A percentile compares a stretch with the other conserved stretches of the same genome.
Conservation (phyloP, 2,888 invertebrate genomes). For the Abscondita cerata region DNA sequence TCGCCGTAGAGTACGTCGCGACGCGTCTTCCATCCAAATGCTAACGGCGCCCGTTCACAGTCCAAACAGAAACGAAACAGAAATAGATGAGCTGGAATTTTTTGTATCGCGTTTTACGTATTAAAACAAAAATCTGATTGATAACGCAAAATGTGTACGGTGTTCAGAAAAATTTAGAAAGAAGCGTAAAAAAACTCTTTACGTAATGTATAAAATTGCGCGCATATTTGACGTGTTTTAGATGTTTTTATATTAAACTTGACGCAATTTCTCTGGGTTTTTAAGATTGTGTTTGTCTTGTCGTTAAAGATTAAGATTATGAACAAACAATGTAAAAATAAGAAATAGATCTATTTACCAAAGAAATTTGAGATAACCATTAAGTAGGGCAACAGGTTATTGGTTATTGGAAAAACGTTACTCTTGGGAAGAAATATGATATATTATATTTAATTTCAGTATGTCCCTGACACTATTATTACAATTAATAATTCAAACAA, state of each 20-base stretch:
- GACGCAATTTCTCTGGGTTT: too few species aligned
- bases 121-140: too few species aligned
- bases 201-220: too few species aligned
- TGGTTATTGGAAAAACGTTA: conserved; percentile 13
- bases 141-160: too few species aligned
- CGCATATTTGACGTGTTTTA: not conserved
- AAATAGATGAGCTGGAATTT: conserved; percentile 37
- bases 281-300: too few species aligned
- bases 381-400: conserved; percentile 21
- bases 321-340: not conserved
- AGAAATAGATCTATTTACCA: not conserved
- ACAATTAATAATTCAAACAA: not conserved
- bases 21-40: conserved; percentile 21
- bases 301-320: not conserved
- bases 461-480: conserved; percentile 12
- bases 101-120: conserved; percentile 19
- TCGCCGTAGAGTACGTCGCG: not conserved
- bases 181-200: too few species aligned
- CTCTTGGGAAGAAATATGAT: conserved; percentile 10
- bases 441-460: conserved; percentile 12
- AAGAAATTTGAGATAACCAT: conserved; percentile 6
- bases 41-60: conserved; percentile 27
- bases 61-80: conserved; percentile 23
- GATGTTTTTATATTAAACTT: not conserved
- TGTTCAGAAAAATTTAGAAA: too few species aligned